Base-by-base conservation (phyloP, 1,140 invertebrate genomes). In the Cydia fagiglandana region DNA sequence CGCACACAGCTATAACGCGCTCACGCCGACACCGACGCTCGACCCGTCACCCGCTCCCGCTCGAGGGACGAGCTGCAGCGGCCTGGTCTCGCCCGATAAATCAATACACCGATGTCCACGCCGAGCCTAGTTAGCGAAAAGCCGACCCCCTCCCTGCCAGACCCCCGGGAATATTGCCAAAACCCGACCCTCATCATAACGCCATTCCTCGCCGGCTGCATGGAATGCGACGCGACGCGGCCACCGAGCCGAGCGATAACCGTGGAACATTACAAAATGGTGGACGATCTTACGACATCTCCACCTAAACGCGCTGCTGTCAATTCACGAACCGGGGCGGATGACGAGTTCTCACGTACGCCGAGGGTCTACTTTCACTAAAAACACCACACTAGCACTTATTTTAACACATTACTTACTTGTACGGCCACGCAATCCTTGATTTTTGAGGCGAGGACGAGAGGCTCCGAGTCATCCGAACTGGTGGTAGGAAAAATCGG, bases 381-480 rank as follows among this genome's bases (percentile, higher is more conserved):
- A 86, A 88, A 91, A 88, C 88, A 83, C 77, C 79, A 80, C 78
- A 83, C 76, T 81, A 79, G 82, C 74, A 79, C 79, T 81, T 88
- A 86, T 86, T 88, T 83, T 81, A 61, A 79, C 75, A 79, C 64
- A 83, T 83, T 89, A 93, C 93, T 74, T 88, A 95, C 95, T 94
- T 95, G 91, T 76, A 95, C 94, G 73, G 94, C 94, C 78, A 95
- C 91, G 81, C 94, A 95, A 81, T 93, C 93, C 83, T 93, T 92
- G 79, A 95, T 95, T 91, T 95, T 95, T 47, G 88, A 92, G 61
- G 92, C 94, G 75, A 95, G 88, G 78, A 93, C 84, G 80, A 90
- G 84, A 81, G 93, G 88, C 82, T 94, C 91, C 76, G 93, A 91
- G 83, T 94, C 94, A 81, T 94, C 94, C 83, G 88, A 89, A 92